Evolutionary conservation across 1,140 invertebrate genomes (phyloP).

Genomic region (Hestina assimilis): DNA sequence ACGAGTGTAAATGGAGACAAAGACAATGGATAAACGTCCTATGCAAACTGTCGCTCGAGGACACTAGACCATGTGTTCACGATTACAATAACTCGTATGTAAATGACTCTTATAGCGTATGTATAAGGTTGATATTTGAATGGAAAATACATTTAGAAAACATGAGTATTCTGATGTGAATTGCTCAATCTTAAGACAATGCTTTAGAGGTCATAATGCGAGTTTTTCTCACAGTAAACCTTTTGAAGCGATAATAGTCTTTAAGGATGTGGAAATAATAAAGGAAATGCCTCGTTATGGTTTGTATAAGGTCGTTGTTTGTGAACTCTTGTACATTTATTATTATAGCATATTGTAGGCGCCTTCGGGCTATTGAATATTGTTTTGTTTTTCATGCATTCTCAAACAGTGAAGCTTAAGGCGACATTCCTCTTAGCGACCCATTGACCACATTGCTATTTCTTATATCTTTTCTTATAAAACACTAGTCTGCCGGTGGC

Average conservation of each 20-base stretch:
- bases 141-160: background rate
- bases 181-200: background rate
- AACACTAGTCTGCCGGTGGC: too few species aligned
- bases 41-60: constrained; percentile 1
- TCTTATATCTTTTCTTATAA: too few species aligned
- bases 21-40: constrained; percentile 1
- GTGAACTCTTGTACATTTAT: background rate
- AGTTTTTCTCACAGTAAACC: background rate
- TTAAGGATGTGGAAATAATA: background rate
- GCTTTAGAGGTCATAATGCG: background rate
- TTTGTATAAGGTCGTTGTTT: background rate
- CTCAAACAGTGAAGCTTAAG: background rate
- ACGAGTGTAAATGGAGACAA: background rate
- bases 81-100: background rate
- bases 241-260: background rate
- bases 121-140: background rate
- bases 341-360: background rate
- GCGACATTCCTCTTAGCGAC: too few species aligned
- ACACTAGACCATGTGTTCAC: background rate
- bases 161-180: background rate
- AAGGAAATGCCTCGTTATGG: background rate
- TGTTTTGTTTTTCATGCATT: too few species aligned
- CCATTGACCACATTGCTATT: too few species aligned
- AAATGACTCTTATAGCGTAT: background rate
- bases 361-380: too few species aligned